Evolutionary conservation across 1,140 invertebrate genomes (phyloP).

Genomic region (Hesperophylax magnus): DNA sequence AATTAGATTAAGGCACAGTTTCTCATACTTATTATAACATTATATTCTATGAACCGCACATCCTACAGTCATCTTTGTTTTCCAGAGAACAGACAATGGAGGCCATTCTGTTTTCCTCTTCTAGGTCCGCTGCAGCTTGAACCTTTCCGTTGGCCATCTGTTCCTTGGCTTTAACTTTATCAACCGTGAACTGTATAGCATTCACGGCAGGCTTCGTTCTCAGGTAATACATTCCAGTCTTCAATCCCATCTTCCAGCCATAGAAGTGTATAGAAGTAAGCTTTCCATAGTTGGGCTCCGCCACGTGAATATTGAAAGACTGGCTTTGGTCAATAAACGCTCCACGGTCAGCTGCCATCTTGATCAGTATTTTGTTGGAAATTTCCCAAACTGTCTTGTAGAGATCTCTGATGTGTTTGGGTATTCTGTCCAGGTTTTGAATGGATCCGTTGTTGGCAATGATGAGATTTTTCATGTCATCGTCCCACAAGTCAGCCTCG

Average conservation of each 20-base stretch:
- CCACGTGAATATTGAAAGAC: slow-evolving; percentile 97
- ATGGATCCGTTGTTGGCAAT: slow-evolving; percentile 95
- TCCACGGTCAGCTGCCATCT: slow-evolving; percentile 98
- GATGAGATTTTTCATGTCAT: slow-evolving; percentile 96
- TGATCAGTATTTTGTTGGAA: slow-evolving; percentile 92
- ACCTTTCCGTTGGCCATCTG: slow-evolving; percentile 58
- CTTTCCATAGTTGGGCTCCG: slow-evolving; percentile 93
- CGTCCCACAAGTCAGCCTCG: slow-evolving; percentile 92
- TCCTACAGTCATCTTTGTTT: slow-evolving; percentile 93
- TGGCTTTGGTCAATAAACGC: slow-evolving; percentile 99
- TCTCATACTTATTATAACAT: not conserved
- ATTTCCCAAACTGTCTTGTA: slow-evolving; percentile 99
- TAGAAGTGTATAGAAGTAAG: slow-evolving; percentile 99
- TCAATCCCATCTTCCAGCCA: slow-evolving; percentile 96
- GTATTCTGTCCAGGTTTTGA: slow-evolving; percentile 92
- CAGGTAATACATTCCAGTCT: slow-evolving; percentile 99
- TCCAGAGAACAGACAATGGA: slow-evolving; percentile 89
- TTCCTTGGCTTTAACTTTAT: slow-evolving; percentile 83
- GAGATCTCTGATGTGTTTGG: slow-evolving; percentile 89
- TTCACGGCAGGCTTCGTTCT: slow-evolving; percentile 96
- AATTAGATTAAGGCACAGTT: slow-evolving; percentile 3
- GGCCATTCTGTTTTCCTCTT: slow-evolving; percentile 77
- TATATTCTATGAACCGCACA: slow-evolving; percentile 78
- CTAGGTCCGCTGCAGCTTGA: slow-evolving; percentile 59
- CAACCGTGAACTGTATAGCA: slow-evolving; percentile 98